Conservation (phyloP, 2,888 invertebrate genomes). For the Artemia sinica region DNA sequence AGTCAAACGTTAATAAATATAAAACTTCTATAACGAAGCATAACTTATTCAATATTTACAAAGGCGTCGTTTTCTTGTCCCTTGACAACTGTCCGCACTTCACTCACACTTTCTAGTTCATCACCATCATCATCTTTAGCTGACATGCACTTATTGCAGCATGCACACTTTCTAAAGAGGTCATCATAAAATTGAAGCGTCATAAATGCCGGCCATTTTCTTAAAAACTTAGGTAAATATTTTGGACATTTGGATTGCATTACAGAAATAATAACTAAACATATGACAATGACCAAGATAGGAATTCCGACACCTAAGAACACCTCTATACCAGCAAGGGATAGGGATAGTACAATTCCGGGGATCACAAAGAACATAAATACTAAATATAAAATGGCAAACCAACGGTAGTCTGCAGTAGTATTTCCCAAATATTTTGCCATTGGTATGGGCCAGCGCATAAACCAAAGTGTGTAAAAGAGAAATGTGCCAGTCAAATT, state of each 20-base stretch:
- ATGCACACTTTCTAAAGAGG: slow-evolving; percentile 25
- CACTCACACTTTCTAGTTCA: too few species aligned
- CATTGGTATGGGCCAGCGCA: slow-evolving; percentile 36
- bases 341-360: slow-evolving; percentile 29
- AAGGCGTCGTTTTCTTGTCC: too few species aligned
- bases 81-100: too few species aligned
- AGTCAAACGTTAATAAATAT: too few species aligned
- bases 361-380: slow-evolving; percentile 32
- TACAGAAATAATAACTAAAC: slow-evolving; percentile 28
- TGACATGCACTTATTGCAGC: slow-evolving; percentile 23
- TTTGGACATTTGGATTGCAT: slow-evolving; percentile 28
- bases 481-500: slow-evolving; percentile 38
- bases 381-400: slow-evolving; percentile 36
- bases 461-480: slow-evolving; percentile 38
- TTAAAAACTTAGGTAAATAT: slow-evolving; percentile 27
- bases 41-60: too few species aligned
- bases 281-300: slow-evolving; percentile 27
- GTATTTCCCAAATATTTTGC: slow-evolving; percentile 37
- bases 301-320: slow-evolving; percentile 29
- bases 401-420: slow-evolving; percentile 40
- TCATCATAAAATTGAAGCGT: slow-evolving; percentile 33
- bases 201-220: slow-evolving; percentile 32
- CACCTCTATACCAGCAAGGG: slow-evolving; percentile 29
- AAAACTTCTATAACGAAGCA: too few species aligned
- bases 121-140: background rate